Evolutionary conservation across 2,113 vertebrate genomes (phyloP), one percentile per base, ranked within the genome.

Genomic region (Carettochelys insculpta): DNA sequence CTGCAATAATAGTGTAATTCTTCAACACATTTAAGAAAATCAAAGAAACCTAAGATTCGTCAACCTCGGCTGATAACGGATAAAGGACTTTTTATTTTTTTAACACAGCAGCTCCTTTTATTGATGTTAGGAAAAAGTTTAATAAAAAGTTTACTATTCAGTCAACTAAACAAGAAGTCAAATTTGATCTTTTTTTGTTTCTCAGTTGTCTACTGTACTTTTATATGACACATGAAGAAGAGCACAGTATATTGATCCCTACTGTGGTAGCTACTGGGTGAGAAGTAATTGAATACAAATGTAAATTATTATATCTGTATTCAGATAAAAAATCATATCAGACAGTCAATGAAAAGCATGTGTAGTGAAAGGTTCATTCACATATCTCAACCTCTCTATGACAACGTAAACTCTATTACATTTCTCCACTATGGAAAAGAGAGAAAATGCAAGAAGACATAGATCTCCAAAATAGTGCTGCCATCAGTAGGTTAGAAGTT

Each of bases 131-230:
- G 76, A 77, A 73, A 25, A 29, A 80, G 41, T 38, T 31, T 56
- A 56, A 31, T 11, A 56, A 31, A 65, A 6, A 84, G 47, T 77
- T 73, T 2, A 27, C 8, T 61, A 78, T 81, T 78, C 3, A 1
- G 12, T 14, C 0, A 1, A 29, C 38, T 43, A 1, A 0, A 0
- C 19, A 68, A 68, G n/a, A 38, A 38, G 34, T 31, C 34, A 68
- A n/a, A 13, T 3, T 8, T 0, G 0, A 7, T 56, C 80, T 56
- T 50, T 50, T n/a, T 16, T 77, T 88, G n/a, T 73, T 47, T 1
- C 8, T 29, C 12, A 56, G 11, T 56, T 56, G 5, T 75, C 7
- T 7, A 24, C 34, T 2, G 9, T 5, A 13, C n/a, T 45, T 45
- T 4, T 38, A 65, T 14, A n/a, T n/a, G 1, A 56, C 27, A 14